A percentile compares a stretch with the other conserved stretches of the same genome.
Evolutionary conservation across 2,888 invertebrate genomes (phyloP).

Genomic region (Mesorhabditis spiculigera): DNA sequence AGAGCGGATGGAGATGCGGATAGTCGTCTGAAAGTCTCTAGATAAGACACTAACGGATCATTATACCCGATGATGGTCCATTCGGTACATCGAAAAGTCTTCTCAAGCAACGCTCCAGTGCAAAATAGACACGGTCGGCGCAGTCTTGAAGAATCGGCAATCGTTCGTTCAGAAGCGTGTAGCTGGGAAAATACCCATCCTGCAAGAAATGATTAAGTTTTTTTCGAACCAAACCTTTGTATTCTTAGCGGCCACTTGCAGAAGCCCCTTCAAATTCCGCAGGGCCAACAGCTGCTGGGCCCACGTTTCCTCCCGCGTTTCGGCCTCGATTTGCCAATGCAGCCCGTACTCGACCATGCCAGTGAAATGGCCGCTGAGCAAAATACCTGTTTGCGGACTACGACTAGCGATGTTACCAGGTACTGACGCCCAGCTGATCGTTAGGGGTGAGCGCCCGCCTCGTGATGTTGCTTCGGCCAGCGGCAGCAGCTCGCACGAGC

Average conservation of each 20-base stretch:
- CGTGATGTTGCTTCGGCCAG: constrained; percentile 28
- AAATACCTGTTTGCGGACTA: not conserved
- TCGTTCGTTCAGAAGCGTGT: too few species aligned
- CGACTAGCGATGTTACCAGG: constrained; percentile 6
- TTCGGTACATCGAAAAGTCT: too few species aligned
- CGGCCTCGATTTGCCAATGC: constrained; percentile 20
- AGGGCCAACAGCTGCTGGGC: constrained; percentile 3
- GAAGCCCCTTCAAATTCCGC: not conserved
- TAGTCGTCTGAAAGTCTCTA: too few species aligned
- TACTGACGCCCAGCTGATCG: constrained; percentile 31
- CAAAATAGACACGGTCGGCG: too few species aligned
- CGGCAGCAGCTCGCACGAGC: constrained; percentile 11
- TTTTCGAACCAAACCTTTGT: too few species aligned
- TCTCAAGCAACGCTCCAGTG: too few species aligned
- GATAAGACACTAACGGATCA: too few species aligned
- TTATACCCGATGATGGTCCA: too few species aligned
- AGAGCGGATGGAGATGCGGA: constrained; percentile 22
- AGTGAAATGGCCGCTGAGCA: constrained; percentile 16
- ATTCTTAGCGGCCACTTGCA: not conserved
- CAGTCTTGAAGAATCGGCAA: too few species aligned
- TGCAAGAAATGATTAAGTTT: too few species aligned
- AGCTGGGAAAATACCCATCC: too few species aligned
- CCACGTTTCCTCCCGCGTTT: constrained; percentile 2
- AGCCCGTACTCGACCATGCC: constrained; percentile 43
- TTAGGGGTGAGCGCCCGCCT: constrained; percentile 25